Base-by-base conservation (phyloP, 1,140 invertebrate species). In the Medauroidea extradentata region DNA sequence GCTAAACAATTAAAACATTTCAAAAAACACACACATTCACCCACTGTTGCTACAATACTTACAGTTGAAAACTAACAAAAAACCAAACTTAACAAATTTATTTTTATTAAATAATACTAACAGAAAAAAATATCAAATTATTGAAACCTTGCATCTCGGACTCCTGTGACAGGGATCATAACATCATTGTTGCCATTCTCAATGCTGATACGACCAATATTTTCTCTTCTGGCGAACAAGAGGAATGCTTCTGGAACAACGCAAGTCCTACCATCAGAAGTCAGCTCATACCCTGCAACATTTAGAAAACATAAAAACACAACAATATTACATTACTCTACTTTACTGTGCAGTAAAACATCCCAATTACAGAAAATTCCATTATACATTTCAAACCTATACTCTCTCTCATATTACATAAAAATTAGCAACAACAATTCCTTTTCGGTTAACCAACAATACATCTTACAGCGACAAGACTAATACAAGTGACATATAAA, bases 171-270 rank as follows among this genome's bases (percentile, higher is more conserved):
- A 1, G 91, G 90, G 53, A 93, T 83, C 11, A 87, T 79, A 51
- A 86, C 85, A 68, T 88, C 85, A 63, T 88, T 88, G 63, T 89
- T 81, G 44, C 82, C 81, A 71, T 90, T 89, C 67, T 90, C 85
- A 51, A 92, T 87, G 64, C 90, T 91, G n/a, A 93, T 86, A 34
- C 86, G 78, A 0, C 90, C 86, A 52, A 97, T 94, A 60, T 89
- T 87, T 60, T 89, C 86, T 57, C 87, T 87, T 34, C 86, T 83
- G 0, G 92, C 87, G 72, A 93, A 96, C 1, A 97, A 71, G 13
- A 98, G 74, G 74, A 95, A 98, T 0, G 92, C 91, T 65, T 93
- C 88, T 0, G 94, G 93, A 39, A 94, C 80, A 1, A 90, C 81
- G 70, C 94, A 96, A 0, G 85, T 90, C 56, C 81, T 84, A 54